phyloP scores from a whole-genome alignment of 2,888 invertebrate species.

The Alloplasta piceator region DNA sequence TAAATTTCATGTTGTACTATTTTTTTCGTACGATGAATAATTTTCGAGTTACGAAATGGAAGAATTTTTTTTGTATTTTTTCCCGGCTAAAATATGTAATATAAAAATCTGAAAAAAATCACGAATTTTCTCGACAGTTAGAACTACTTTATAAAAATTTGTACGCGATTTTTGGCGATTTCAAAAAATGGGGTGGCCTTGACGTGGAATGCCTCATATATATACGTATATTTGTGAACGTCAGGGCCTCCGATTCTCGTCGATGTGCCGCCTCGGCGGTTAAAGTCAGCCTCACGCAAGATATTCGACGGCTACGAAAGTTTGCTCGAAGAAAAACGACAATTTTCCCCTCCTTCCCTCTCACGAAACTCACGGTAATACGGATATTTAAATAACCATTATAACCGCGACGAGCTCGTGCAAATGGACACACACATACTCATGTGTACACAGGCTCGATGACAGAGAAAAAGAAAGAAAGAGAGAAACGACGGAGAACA shows the following conservation, averaged over 20 bases:
- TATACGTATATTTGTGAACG: conserved; percentile 2
- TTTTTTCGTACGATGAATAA: no score
- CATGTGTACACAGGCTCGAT: background rate
- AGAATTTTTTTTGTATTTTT: no score
- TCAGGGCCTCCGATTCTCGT: background rate
- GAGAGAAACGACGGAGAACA: background rate
- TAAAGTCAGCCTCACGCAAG: background rate
- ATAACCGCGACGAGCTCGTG: conserved; percentile 13
- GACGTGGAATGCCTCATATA: no score
- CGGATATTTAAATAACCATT: conserved; percentile 55
- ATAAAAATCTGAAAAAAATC: no score
- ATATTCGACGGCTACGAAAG: conserved; percentile 23
- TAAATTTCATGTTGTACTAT: no score
- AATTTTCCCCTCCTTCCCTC: conserved; percentile 10
- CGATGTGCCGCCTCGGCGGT: background rate
- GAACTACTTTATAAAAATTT: no score
- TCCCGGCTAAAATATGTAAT: no score
- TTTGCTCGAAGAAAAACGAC: conserved; percentile 38
- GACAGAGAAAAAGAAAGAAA: background rate
- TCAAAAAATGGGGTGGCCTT: no score
- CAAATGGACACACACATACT: conserved; percentile 2
- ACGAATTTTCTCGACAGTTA: no score
- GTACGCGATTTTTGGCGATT: no score
- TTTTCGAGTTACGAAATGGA: no score
- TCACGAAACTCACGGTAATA: conserved; percentile 39